These are phyloP conservation scores for Microcebus jonahi DNA, from an alignment of 2,113 vertebrate species.

Conservation along the genomic window DNA sequence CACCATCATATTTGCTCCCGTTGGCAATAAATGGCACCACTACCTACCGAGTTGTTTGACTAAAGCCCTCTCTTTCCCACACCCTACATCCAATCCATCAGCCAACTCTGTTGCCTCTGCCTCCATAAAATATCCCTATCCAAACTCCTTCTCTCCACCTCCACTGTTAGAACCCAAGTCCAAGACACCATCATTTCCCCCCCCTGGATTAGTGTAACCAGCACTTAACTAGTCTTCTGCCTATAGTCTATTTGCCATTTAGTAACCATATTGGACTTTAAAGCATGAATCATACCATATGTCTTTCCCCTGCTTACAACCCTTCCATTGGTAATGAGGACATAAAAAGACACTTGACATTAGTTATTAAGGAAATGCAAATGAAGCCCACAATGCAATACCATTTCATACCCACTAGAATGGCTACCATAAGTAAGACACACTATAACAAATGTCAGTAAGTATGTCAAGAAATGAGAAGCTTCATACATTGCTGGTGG, in stretches of 20 bases:
- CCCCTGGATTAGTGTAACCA: background rate
- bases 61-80: background rate
- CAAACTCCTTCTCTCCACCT: background rate
- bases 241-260: background rate
- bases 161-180: background rate
- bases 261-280: background rate
- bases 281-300: background rate
- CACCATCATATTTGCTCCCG: background rate
- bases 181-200: background rate
- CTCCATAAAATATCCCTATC: background rate
- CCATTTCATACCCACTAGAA: background rate
- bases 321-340: background rate
- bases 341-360: background rate
- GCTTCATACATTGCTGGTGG: background rate
- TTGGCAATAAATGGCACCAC: background rate
- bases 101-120: background rate
- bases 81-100: background rate
- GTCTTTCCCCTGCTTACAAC: background rate
- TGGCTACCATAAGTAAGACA: background rate
- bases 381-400: background rate
- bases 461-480: background rate
- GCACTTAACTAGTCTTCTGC: background rate
- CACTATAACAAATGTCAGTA: background rate
- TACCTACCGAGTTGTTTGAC: background rate
- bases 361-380: slow-evolving; percentile 1